Conservation (phyloP, 1,140 invertebrate genomes). For the Solenopsis invicta region DNA sequence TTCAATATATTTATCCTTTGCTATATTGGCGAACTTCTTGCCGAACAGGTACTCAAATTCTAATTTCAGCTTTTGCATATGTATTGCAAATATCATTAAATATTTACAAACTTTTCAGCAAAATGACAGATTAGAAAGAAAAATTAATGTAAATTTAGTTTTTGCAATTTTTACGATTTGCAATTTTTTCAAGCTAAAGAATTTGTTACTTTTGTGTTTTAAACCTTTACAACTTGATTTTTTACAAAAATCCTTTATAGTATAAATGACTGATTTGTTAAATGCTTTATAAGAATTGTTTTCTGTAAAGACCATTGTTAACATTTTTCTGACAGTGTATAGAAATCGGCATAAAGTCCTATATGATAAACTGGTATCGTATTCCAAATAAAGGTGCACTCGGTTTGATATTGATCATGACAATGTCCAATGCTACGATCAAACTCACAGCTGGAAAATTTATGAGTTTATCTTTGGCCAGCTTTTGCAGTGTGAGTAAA, state of each 20-base stretch:
- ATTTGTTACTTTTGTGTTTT: neutral
- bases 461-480: conserved; percentile 70
- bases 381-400: conserved; percentile 71
- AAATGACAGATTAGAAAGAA: neutral
- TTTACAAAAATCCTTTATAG: neutral
- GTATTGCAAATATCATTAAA: neutral
- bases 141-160: neutral
- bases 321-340: conserved; percentile 68
- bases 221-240: neutral
- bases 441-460: conserved; percentile 78
- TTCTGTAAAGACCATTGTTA: neutral
- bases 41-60: conserved; percentile 72
- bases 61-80: neutral
- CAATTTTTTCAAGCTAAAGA: neutral
- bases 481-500: conserved; percentile 76
- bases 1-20: conserved; percentile 81
- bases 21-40: conserved; percentile 77
- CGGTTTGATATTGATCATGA: conserved; percentile 70
- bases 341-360: conserved; percentile 65
- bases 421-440: conserved; percentile 70
- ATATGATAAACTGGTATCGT: conserved; percentile 78
- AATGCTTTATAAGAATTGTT: neutral
- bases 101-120: neutral
- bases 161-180: neutral
- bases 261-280: neutral